Base-by-base conservation (phyloP, 2,888 invertebrate species). In the Calameuta idolon region DNA sequence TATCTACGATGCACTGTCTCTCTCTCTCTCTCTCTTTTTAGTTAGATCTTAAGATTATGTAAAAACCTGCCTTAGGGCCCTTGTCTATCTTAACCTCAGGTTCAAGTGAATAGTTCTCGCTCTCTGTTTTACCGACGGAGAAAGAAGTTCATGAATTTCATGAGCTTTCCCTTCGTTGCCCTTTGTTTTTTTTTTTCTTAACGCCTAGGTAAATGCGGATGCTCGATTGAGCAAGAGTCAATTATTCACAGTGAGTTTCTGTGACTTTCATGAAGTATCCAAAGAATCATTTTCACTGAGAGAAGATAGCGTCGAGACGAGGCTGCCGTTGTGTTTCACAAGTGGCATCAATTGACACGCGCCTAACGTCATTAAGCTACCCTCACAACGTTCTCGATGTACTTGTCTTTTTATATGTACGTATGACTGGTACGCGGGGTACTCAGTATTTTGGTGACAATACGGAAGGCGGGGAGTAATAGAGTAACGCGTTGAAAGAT, bases 341-440 rank as follows among this genome's bases (percentile, higher is more conserved):
- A 77, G 74, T 75, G 75, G 75, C 71, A 69, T 77, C 77, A 37
- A 77, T 77, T 69, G 77, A 77, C 77, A 77, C 77, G 77, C 77
- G 77, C 74, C 77, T 69, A 74, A 74, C 35, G n/a, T 71, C 69
- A 69, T 74, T 77, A 37, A 75, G 69, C 34, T 34, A 69, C 74
- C 69, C 75, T 77, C 77, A 55, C 55, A 55, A 23, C 23, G 23
- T 55, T 55, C 55, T 55, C 23, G 55, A 55, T 23, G 4, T 55
- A 23, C 9, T 40, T 40, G 4, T 9, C 2, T 55, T 55, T 55
- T 55, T 23, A 9, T 15, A 23, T 23, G 9, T 23, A 55, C 23
- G 23, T 55, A 55, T 23, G 5, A 9, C 2, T 55, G 23, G 55
- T 55, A 23, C 5, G 4, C 5, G 4, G 40, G 40, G 23, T 40